Conservation (phyloP, 1,140 invertebrate genomes). For the Agraylea sexmaculata region DNA sequence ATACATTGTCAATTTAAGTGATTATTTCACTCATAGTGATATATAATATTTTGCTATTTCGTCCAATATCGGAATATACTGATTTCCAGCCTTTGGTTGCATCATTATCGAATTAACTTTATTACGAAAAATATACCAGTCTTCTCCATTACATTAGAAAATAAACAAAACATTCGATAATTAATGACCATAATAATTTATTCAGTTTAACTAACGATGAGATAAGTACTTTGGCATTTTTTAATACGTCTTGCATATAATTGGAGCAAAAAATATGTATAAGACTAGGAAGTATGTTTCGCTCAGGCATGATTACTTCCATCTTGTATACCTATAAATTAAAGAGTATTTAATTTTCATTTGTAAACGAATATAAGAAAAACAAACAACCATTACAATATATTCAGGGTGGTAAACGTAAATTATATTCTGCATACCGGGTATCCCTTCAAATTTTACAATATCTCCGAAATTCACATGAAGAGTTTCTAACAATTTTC, state of each 20-base stretch:
- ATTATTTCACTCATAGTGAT: conserved; percentile 7
- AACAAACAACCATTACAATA: no score
- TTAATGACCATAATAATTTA: no score
- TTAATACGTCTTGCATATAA: conserved; percentile 15
- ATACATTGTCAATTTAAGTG: neutral
- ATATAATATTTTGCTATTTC: conserved; percentile 13
- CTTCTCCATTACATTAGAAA: conserved; percentile 13
- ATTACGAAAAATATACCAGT: conserved; percentile 19
- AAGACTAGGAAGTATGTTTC: conserved; percentile 14
- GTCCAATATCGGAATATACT: conserved; percentile 14
- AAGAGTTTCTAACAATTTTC: no score
- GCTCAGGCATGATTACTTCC: conserved; percentile 11
- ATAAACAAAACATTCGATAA: no score
- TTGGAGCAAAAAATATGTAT: conserved; percentile 12
- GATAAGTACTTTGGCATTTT: conserved; percentile 14
- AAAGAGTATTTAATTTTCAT: neutral
- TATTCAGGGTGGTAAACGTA: no score
- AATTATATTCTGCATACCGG: no score
- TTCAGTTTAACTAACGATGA: conserved; percentile 18
- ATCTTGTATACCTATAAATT: conserved; percentile 16
- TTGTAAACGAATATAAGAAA: no score
- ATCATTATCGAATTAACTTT: conserved; percentile 21
- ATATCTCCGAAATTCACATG: no score
- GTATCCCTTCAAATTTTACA: no score
- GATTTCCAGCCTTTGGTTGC: conserved; percentile 18